Evolutionary conservation across 2,113 vertebrate species (phyloP).

Genomic region (Hyperoodon ampullatus): DNA sequence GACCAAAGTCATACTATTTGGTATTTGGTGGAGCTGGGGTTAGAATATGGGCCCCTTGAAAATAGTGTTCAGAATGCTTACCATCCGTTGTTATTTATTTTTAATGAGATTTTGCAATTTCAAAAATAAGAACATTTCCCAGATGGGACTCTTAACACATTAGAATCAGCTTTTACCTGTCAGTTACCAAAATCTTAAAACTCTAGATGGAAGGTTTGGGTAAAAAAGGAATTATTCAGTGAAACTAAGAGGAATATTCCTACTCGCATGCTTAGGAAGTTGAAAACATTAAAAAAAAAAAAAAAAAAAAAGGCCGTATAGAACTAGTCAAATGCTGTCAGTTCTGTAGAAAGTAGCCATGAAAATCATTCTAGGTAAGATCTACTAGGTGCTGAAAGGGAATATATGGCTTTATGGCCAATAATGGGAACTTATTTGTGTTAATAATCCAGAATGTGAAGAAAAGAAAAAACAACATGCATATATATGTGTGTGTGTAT

Average conservation of each 20-base stretch:
- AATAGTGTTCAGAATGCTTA: background rate
- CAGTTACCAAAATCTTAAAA: constrained; percentile 33
- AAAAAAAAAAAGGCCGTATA: background rate
- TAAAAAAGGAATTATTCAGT: background rate
- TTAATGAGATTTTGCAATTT: constrained; percentile 25
- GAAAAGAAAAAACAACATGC: background rate
- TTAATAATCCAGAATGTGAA: background rate
- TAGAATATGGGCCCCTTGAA: background rate
- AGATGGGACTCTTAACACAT: background rate
- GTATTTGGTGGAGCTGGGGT: background rate
- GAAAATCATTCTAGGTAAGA: background rate
- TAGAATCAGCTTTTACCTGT: background rate
- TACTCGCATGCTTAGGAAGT: background rate
- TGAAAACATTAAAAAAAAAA: background rate
- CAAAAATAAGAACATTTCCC: constrained; percentile 16
- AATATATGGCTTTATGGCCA: background rate
- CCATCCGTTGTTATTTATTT: background rate
- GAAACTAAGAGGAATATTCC: background rate
- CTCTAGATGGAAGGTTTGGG: background rate
- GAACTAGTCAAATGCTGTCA: background rate
- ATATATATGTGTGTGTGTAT: background rate
- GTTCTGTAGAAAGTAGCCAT: background rate
- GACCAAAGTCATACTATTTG: background rate
- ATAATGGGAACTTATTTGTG: background rate
- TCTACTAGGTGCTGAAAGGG: background rate